Evolutionary conservation across 2,797 vertebrate species (phyloP).

Genomic region (Xiphophorus birchmanni): DNA sequence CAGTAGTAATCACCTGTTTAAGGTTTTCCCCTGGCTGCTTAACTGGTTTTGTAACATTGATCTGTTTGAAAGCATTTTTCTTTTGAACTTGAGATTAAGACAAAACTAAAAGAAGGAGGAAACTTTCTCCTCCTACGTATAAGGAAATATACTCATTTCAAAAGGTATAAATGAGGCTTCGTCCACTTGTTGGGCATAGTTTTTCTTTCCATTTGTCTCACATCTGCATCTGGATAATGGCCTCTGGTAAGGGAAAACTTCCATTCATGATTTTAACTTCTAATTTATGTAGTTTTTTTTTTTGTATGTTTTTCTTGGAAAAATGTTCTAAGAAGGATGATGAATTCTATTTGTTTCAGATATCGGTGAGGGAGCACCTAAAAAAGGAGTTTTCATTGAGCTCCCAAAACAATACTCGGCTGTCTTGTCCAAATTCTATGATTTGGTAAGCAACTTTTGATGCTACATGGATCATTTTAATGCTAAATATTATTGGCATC

Average conservation of each 20-base stretch:
- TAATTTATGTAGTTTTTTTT: not conserved
- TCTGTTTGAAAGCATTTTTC: not conserved
- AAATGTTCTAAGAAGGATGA: not conserved
- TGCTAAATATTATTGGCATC: not conserved
- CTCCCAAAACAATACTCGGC: conserved; percentile 47
- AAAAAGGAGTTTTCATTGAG: conserved; percentile 43
- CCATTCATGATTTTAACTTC: not conserved
- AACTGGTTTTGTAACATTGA: conserved; percentile 15
- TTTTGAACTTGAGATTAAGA: not conserved
- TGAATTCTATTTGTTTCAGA: conserved; percentile 14
- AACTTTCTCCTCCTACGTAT: not conserved
- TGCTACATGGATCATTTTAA: no score
- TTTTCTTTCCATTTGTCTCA: not conserved
- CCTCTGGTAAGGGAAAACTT: conserved; percentile 29
- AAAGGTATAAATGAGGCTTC: not conserved
- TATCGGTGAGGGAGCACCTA: not conserved
- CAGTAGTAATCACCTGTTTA: no score
- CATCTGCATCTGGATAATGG: not conserved
- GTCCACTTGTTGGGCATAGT: not conserved
- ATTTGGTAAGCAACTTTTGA: conserved; percentile 56
- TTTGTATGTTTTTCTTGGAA: not conserved
- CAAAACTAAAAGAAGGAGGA: conserved; percentile 1
- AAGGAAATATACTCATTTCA: no score
- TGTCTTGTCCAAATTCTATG: conserved; percentile 25
- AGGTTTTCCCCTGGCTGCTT: not conserved